A percentile compares a stretch with the other conserved stretches of the same genome.
These are phyloP conservation scores for Tetramorium parvispinum DNA, from an alignment of 1,140 invertebrate genomes.

Conservation along the genomic window DNA sequence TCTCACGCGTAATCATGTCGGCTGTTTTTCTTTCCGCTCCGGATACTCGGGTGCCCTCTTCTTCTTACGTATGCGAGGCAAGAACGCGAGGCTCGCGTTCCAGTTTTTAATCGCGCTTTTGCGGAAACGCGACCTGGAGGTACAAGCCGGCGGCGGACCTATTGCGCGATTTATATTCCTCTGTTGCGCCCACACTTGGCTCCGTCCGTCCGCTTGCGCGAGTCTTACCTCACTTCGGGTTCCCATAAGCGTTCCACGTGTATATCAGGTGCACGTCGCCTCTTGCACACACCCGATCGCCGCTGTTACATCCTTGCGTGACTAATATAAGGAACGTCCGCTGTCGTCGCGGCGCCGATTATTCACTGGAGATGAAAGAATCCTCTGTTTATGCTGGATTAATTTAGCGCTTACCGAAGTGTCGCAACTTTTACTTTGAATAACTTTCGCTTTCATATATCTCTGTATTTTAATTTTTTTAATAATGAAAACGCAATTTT, in stretches of 20 bases:
- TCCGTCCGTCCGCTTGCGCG: constrained; percentile 63
- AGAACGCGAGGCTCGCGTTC: constrained; percentile 55
- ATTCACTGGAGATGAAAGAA: too few relatives aligned
- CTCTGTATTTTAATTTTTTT: background rate
- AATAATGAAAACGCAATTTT: background rate
- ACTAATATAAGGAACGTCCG: too few relatives aligned
- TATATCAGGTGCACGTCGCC: constrained; percentile 5
- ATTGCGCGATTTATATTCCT: constrained; percentile 73
- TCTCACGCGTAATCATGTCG: constrained; percentile 38
- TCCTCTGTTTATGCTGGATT: background rate
- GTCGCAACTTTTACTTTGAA: background rate
- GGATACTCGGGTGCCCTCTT: background rate
- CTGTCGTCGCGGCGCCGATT: too few relatives aligned
- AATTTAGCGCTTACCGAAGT: background rate
- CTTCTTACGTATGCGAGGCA: constrained; percentile 13
- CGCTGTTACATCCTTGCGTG: background rate
- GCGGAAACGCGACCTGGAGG: constrained; percentile 68
- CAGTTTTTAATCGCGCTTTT: constrained; percentile 75
- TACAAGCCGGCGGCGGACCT: constrained; percentile 32
- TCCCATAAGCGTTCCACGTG: constrained; percentile 66
- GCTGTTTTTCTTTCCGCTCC: background rate
- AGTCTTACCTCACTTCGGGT: constrained; percentile 68
- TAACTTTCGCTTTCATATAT: background rate
- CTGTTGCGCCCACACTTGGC: constrained; percentile 61
- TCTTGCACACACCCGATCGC: constrained; percentile 18